These are phyloP conservation scores for Calidris pugnax DNA, from an alignment of 2,113 vertebrate species.

Conservation along the genomic window DNA sequence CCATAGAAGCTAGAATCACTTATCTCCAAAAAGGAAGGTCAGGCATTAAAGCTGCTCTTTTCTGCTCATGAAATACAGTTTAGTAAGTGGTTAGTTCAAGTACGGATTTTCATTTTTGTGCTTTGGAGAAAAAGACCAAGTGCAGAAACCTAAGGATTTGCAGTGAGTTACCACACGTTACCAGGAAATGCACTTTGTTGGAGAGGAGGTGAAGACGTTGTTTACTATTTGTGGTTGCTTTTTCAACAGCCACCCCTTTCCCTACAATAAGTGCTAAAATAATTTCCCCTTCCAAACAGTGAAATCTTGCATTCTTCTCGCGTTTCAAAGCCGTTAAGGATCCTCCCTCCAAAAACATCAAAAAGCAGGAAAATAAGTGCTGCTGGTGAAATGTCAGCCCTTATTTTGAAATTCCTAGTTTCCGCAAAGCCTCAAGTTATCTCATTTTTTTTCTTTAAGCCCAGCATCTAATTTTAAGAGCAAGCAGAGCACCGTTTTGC, in stretches of 20 bases:
- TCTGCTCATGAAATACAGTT: not conserved
- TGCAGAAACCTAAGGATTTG: not conserved
- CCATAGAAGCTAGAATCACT: not conserved
- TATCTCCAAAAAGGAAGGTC: not conserved
- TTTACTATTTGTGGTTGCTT: not conserved
- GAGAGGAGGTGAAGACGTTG: not conserved
- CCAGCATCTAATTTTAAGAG: slow-evolving; percentile 66
- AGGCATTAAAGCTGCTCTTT: not conserved
- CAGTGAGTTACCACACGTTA: not conserved
- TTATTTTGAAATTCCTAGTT: slow-evolving; percentile 30
- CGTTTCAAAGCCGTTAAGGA: not conserved
- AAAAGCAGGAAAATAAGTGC: slow-evolving; percentile 2
- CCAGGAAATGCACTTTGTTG: not conserved
- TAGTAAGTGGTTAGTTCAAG: not conserved
- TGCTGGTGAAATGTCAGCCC: not conserved
- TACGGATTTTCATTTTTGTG: not conserved
- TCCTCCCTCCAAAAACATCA: not conserved
- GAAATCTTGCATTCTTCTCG: not conserved
- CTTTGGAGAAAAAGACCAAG: not conserved
- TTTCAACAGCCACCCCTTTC: not conserved
- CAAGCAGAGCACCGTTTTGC: slow-evolving; percentile 61
- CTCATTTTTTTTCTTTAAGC: slow-evolving; percentile 63
- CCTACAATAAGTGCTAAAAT: not conserved
- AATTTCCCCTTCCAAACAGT: not conserved
- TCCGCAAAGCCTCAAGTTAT: slow-evolving; percentile 21